Evolutionary conservation across 2,113 vertebrate species (phyloP), one percentile per base, ranked within the genome.

Genomic region (Dipodomys merriami): DNA sequence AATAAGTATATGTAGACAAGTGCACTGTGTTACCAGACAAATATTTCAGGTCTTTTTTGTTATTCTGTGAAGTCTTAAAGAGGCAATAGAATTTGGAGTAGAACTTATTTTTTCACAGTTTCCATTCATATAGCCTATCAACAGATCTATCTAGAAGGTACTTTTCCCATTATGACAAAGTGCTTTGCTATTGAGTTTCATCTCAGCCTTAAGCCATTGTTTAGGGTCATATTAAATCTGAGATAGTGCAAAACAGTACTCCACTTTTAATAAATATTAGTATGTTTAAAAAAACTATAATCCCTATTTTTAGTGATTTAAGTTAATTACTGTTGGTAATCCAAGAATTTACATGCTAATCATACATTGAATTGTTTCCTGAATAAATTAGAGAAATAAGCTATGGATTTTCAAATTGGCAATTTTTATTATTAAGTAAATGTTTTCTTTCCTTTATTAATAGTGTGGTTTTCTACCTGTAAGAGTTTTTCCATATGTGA

Each of bases 1-100:
- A 96, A 94, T 92, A 93, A 91, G 76, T 91, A 57, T n/a, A 86
- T 25, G 30, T n/a, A 86, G 35, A 62, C 30, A 88, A 90, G 91
- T 76, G 30, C 1, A 39, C n/a, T 78, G 1, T 77, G 64, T 82
- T 82, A 20, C 39, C 15, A 79, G 69, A 92, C 57, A 18, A 64
- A 83, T 81, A 46, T 49, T 92, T 89, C 23, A 53, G 69, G 35
- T 35, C 19, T 29, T 77, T 73, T 77, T 65, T 25, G 67, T 65
- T 64, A 53, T 64, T 27, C 62, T 68, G 11, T 88, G 46, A 62
- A 57, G 25, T 89, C 13, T 76, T 91, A 89, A 86, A 91, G 46
- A 84, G 68, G n/a, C 23, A 87, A 83, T 91, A 91, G 95, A 91
- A 92, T 80, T 86, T n/a, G 80, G 86, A 94, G 78, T 67, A 87